Percentiles rank a stretch among this genome's conserved stretches.
These are phyloP conservation scores for Pissodes strobi DNA, from an alignment of 1,140 invertebrate genomes.

Conservation along the genomic window DNA sequence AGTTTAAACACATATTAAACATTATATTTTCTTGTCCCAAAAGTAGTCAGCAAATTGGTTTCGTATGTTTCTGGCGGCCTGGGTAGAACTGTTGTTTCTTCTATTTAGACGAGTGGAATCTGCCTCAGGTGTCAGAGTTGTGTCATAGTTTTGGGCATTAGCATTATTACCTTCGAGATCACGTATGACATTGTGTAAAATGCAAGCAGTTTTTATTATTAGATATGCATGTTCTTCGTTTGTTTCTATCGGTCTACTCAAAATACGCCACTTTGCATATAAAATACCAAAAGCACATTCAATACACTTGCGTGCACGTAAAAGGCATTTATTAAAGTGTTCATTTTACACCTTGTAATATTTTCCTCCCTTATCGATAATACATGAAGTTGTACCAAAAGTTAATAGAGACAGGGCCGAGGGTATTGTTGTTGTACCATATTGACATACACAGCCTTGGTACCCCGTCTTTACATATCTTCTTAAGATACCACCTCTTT, in stretches of 20 bases:
- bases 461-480: no score
- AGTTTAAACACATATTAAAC: neutral
- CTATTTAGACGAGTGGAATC: neutral
- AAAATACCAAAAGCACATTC: no score
- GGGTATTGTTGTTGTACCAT: no score
- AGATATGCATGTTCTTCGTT: neutral
- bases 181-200: no score
- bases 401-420: slow-evolving; percentile 40
- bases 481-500: no score
- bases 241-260: slow-evolving; percentile 5
- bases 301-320: slow-evolving; percentile 3
- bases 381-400: slow-evolving; percentile 22
- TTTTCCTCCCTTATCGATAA: no score
- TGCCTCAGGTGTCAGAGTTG: neutral
- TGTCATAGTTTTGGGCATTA: neutral
- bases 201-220: slow-evolving; percentile 4
- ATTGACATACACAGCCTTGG: no score
- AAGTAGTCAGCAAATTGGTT: neutral
- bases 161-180: no score
- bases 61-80: neutral
- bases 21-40: slow-evolving; percentile 7
- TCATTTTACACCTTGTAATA: no score
- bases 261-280: no score
- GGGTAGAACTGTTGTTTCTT: no score
- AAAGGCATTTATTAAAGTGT: slow-evolving; percentile 1